phyloP scores from a whole-genome alignment of 2,113 vertebrate species.

The Calidris pygmaea region DNA sequence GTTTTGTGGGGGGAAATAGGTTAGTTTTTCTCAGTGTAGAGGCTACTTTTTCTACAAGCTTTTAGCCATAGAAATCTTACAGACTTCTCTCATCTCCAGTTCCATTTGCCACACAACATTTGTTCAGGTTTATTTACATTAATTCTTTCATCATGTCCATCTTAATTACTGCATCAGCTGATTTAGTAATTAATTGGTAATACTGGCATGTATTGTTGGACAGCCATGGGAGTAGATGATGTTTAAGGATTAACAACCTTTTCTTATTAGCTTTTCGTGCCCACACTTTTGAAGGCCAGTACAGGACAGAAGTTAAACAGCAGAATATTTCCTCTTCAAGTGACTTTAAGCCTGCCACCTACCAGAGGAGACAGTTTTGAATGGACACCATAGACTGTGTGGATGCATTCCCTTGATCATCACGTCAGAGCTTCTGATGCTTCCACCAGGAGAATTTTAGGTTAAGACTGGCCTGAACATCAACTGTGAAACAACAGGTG shows the following conservation, averaged over 20 bases:
- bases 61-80: not conserved
- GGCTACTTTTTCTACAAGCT: not conserved
- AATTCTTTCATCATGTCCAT: not conserved
- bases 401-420: not conserved
- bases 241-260: not conserved
- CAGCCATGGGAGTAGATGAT: not conserved
- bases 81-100: not conserved
- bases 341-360: not conserved
- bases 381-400: not conserved
- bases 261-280: not conserved
- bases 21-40: not conserved
- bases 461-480: not conserved
- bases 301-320: not conserved
- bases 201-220: not conserved
- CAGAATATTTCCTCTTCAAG: not conserved
- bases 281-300: not conserved
- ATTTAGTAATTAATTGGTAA: not conserved
- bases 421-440: not conserved
- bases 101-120: not conserved
- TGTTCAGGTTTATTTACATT: not conserved
- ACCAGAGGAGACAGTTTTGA: not conserved
- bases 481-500: not conserved
- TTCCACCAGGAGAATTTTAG: not conserved
- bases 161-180: not conserved
- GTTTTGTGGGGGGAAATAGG: not conserved